Base-by-base conservation (phyloP, 2,113 vertebrate genomes). In the Toxostoma redivivum region DNA sequence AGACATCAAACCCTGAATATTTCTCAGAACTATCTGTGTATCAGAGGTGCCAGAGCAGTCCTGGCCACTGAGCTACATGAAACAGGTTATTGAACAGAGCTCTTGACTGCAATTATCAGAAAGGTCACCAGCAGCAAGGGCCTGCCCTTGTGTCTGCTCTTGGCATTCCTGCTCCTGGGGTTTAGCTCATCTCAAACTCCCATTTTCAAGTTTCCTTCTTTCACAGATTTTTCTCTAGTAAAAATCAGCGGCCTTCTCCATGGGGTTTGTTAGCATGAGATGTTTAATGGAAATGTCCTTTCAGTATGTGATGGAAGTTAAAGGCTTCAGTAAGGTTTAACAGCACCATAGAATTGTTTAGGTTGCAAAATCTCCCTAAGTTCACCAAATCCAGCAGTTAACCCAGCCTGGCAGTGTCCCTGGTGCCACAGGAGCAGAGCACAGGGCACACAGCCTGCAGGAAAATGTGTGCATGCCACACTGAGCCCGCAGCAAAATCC, bases 401-500 rank as follows among this genome's bases (percentile, higher is more conserved):
- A 35, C 7, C 20, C 61, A 12, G 8, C 22, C 22, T 9, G 25
- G 20, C 71, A 18, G 33, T 28, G 23, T 42, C 21, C 44, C 74
- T 11, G 57, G 31, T 9, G 3, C 0, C 16, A 11, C 54, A 28
- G 51, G 2, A 44, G 85, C 35, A 2, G 69, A 60, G 73, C 65
- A 15, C 40, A 3, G 60, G 12, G 18, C 31, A 81, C 48, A 71
- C 66, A 64, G 67, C 42, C 37, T 33, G 25, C 31, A 24, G 30
- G 17, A 38, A 57, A 53, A 35, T 1, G 0, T 13, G 7, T 3
- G 9, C 8, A 0, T 28, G 74, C 47, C 44, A 58, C 67, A 71
- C 1, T 23, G 20, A 91, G 37, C 66, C 48, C 53, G 69, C 81
- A 79, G 40, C 11, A 62, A 50, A 76, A n/a, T 10, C 57, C 15